phyloP scores from a whole-genome alignment of 2,113 vertebrate species.

The Arizona elegans region DNA sequence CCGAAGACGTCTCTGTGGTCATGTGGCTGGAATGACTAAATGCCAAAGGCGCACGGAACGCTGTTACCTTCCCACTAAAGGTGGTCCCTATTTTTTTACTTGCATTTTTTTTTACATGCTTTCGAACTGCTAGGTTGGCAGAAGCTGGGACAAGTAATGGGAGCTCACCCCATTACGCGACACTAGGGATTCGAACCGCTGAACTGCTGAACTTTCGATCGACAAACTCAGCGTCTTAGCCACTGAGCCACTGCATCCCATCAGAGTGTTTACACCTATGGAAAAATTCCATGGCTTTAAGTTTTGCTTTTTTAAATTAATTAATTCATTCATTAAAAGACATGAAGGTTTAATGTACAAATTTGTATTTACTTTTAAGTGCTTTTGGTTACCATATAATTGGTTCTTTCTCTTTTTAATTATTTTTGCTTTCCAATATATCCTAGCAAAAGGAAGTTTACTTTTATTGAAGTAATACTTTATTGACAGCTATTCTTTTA shows the following conservation, averaged over 20 bases:
- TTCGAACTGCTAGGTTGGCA: too few species aligned
- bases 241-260: neutral
- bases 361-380: neutral
- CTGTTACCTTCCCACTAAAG: too few species aligned
- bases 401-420: neutral
- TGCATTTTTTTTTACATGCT: too few species aligned
- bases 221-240: too few species aligned
- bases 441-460: neutral
- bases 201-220: too few species aligned
- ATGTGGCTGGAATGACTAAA: too few species aligned
- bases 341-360: neutral
- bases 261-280: neutral
- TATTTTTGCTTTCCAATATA: neutral
- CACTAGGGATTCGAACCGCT: too few species aligned
- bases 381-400: neutral
- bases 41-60: too few species aligned
- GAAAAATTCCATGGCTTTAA: neutral
- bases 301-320: neutral
- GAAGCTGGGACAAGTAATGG: too few species aligned
- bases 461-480: neutral
- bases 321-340: neutral
- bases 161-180: too few species aligned
- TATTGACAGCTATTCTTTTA: neutral
- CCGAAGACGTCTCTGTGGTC: too few species aligned
- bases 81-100: too few species aligned